Conservation (phyloP, 1,140 invertebrate species). For the Drosophila jambulina region DNA sequence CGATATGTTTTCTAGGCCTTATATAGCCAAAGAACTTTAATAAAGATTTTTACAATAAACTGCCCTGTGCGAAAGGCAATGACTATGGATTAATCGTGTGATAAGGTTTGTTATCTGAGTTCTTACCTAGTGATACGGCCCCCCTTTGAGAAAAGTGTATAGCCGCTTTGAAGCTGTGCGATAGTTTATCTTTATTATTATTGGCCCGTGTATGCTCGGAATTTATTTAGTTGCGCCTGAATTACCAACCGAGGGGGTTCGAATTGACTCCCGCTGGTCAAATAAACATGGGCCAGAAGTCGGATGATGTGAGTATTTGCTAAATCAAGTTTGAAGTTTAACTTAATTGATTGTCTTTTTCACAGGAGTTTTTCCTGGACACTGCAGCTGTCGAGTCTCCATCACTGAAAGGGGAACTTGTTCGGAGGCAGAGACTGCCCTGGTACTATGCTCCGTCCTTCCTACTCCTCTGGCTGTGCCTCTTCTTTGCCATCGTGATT, state of each 20-base stretch:
- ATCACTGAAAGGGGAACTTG: not conserved
- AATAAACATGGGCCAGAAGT: not conserved
- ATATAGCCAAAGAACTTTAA: not conserved
- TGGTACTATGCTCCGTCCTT: constrained; percentile 71
- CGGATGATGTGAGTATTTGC: constrained; percentile 8
- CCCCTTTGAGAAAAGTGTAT: not conserved
- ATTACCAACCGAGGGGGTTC: constrained; percentile 2
- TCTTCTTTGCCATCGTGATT: constrained; percentile 68
- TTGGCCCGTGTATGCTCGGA: not conserved
- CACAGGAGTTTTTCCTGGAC: not conserved
- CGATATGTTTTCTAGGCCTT: constrained; percentile 19
- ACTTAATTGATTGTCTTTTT: not conserved
- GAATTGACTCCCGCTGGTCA: not conserved
- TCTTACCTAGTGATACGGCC: not conserved
- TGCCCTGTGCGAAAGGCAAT: not conserved
- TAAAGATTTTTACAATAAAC: constrained; percentile 12
- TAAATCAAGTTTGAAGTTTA: too few species aligned
- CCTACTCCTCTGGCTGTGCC: constrained; percentile 61
- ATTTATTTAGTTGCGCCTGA: constrained; percentile 15
- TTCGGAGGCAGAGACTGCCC: constrained; percentile 4
- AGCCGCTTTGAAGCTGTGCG: constrained; percentile 12
- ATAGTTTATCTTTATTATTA: constrained; percentile 16
- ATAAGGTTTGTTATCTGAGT: constrained; percentile 9
- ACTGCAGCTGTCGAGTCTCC: not conserved
- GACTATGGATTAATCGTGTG: not conserved